Evolutionary conservation across 2,113 vertebrate genomes (phyloP), one percentile per base, ranked within the genome.

Genomic region (Psittacus erithacus): DNA sequence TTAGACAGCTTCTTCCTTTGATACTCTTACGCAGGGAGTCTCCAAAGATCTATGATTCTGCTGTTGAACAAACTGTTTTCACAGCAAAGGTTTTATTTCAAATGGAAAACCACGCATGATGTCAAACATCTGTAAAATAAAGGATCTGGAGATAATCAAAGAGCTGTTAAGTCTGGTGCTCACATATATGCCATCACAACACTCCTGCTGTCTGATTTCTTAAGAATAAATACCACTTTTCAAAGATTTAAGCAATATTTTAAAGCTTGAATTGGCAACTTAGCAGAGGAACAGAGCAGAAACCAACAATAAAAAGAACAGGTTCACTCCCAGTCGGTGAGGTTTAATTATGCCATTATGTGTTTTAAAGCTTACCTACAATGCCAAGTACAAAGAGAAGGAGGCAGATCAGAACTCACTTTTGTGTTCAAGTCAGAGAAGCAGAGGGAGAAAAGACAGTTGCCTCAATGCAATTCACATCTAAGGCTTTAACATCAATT

Each of bases 61-160:
- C 46, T 94, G 46, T 88, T 94, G 60, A 95, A 93, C 55, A 97
- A 97, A 94, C 41, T 88, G 76, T 82, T 96, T 80, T 82, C 82
- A 95, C 50, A 97, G 43, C 28, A 93, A 96, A 96, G 57, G 82
- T 86, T 75, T 67, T 89, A 89, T 92, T 97, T 95, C 85, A 84
- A 95, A 85, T 82, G 68, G 35, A 94, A 97, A 95, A 59, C 50
- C 43, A 86, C 67, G 43, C 59, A 80, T 43, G 92, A 88, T 96
- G 69, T 86, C 71, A 95, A 95, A 95, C n/a, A 89, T 88, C 33
- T 95, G 39, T 78, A 96, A 96, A 92, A 93, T 71, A 91, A 96
- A 95, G 71, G 64, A 77, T 74, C 82, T 94, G 68, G 52, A 92
- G 74, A 92, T 86, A 82, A 95, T 77, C 65, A 96, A 96, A 97